Evolutionary conservation across 2,888 invertebrate species (phyloP), one percentile per base, ranked within the genome.

Genomic region (Aphrophora alni): DNA sequence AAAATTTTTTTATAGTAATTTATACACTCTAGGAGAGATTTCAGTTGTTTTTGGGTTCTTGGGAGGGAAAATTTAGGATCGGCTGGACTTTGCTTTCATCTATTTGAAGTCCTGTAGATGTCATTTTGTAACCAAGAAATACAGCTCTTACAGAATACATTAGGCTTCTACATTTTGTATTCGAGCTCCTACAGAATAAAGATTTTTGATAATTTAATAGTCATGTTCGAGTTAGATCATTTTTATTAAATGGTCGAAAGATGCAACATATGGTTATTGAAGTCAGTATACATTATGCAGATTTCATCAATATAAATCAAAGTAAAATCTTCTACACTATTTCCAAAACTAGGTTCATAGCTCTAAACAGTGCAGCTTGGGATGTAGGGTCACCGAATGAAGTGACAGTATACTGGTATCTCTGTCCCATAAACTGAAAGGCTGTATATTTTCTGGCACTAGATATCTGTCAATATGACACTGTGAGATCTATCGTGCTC

Each of bases 1-100:
- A 75, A 5, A 51, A 75, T 44, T n/a, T 75, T 75, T 24, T 73
- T 73, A n/a, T 75, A 75, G 24, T 75, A 75, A 14, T 75, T 75
- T 3, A 75, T 75, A 21, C 38, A 17, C 7, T 51, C 75, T 44
- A 75, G 12, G 75, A 75, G 27, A 38, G 44, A 14, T 44, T 75
- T 75, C 1, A 75, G 25, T 44, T 75, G 75, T 12, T 33, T 75
- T 7, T 27, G 12, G 51, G 38, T 44, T 8, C 51, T 44, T 5
- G 75, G 75, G 12, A 21, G 4, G 75, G 75, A 24, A 75, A 75
- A 38, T 75, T 44, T 12, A 38, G 24, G 5, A 75, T 38, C 38
- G n/a, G n/a, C n/a, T n/a, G n/a, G n/a, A n/a, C 25, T 76, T 26
- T 76, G 26, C 51, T 44, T 17, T 59, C 25, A 38, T 76, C 75